Evolutionary conservation across 2,797 vertebrate species (phyloP).

Genomic region (Myiothlypis coronata): DNA sequence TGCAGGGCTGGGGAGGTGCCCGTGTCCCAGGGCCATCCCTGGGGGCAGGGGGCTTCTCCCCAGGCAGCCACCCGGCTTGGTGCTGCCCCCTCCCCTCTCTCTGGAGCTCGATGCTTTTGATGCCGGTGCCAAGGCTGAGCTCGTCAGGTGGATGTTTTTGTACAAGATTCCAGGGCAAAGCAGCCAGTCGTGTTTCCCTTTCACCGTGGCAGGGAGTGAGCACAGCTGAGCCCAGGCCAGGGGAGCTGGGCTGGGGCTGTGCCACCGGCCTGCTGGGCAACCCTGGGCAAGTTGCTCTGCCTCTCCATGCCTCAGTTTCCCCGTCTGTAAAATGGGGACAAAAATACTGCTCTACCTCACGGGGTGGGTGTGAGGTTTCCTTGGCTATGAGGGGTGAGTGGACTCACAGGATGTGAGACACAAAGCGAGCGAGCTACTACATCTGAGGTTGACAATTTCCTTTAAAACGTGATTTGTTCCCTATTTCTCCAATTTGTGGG

Average conservation of each 20-base stretch:
- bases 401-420: fast-evolving
- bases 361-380: conserved; percentile 17
- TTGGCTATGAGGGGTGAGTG: neutral
- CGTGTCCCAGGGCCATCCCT: fast-evolving
- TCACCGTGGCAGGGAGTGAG: neutral
- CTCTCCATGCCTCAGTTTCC: conserved; percentile 51
- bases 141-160: neutral
- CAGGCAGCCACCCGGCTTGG: neutral
- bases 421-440: fast-evolving
- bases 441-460: neutral
- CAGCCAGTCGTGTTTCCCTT: neutral
- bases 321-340: conserved; percentile 46
- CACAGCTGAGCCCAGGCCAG: neutral
- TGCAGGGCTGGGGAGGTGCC: neutral
- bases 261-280: neutral
- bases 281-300: conserved; percentile 24
- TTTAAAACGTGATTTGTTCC: neutral
- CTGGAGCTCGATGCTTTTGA: neutral
- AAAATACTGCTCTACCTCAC: conserved; percentile 54
- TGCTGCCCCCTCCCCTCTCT: neutral
- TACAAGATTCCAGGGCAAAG: neutral
- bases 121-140: neutral
- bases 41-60: neutral
- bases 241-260: neutral
- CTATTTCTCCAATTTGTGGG: neutral